These are phyloP conservation scores for Chrosomus eos DNA, from an alignment of 2,797 vertebrate genomes.

Conservation along the genomic window DNA sequence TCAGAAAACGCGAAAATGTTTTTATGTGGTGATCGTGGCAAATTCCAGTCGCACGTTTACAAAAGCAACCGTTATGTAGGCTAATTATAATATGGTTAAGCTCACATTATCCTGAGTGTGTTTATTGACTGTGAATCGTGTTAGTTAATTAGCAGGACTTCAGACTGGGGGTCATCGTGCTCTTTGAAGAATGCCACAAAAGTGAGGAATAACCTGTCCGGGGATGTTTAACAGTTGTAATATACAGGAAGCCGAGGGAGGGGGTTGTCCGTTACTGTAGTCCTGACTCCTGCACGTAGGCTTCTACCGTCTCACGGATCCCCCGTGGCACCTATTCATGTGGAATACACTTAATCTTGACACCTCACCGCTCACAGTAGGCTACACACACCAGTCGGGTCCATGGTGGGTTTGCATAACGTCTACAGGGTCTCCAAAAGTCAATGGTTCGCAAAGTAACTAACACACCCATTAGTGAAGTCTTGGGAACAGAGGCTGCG, in stretches of 20 bases:
- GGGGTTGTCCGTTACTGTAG: too few relatives aligned
- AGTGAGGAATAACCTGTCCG: slow-evolving; percentile 4
- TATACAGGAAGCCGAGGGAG: slow-evolving; percentile 29
- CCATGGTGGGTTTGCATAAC: neutral
- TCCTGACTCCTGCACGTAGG: neutral
- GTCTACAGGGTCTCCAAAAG: neutral
- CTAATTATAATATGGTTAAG: neutral
- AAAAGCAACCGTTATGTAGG: slow-evolving; percentile 2
- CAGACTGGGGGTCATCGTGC: slow-evolving; percentile 11
- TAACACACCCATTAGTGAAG: slow-evolving; percentile 4
- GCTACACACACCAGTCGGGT: slow-evolving; percentile 21
- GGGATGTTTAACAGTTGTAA: slow-evolving; percentile 2
- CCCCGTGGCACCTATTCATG: slow-evolving; percentile 47
- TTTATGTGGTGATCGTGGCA: too few relatives aligned
- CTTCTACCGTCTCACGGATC: slow-evolving; percentile 24
- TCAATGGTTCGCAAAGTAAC: neutral
- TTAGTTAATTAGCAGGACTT: slow-evolving; percentile 28
- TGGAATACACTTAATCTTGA: slow-evolving; percentile 44
- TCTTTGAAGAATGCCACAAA: neutral
- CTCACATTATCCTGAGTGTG: slow-evolving; percentile 1
- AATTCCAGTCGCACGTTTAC: neutral
- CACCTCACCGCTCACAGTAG: slow-evolving; percentile 29
- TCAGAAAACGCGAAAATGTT: neutral
- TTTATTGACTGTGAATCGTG: slow-evolving; percentile 26
- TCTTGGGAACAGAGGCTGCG: neutral